Conservation (phyloP, 2,888 invertebrate species). For the Leptinotarsa juncta region DNA sequence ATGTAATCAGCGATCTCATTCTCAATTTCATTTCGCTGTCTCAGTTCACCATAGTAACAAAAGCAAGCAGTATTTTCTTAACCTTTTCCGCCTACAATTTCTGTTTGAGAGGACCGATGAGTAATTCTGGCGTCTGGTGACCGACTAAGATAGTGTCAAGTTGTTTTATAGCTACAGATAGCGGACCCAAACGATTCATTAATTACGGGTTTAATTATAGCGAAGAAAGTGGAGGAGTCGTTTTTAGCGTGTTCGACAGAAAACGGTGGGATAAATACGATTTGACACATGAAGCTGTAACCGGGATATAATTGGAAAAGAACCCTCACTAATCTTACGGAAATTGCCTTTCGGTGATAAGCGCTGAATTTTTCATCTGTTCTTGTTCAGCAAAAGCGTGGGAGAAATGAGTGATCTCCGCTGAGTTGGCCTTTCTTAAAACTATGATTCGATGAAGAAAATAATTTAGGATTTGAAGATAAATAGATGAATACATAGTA, state of each 20-base stretch:
- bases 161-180: constrained; percentile 60
- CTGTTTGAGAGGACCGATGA: constrained; percentile 34
- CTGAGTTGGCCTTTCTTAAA: no score
- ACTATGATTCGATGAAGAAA: no score
- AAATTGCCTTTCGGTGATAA: background rate
- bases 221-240: constrained; percentile 50
- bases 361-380: background rate
- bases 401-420: no score
- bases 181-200: constrained; percentile 59
- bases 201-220: constrained; percentile 61
- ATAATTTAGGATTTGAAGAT: no score
- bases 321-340: background rate
- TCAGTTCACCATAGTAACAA: background rate
- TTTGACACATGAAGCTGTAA: constrained; percentile 16
- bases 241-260: constrained; percentile 33
- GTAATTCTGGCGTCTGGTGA: constrained; percentile 47
- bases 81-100: background rate
- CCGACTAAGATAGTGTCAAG: constrained; percentile 59
- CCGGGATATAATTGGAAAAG: constrained; percentile 7
- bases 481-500: no score
- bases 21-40: no score
- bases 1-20: no score
- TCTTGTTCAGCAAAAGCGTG: no score
- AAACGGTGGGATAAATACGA: constrained; percentile 3
- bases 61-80: constrained; percentile 1